These are phyloP conservation scores for Ametastegia equiseti DNA, from an alignment of 2,888 invertebrate genomes.

Conservation along the genomic window DNA sequence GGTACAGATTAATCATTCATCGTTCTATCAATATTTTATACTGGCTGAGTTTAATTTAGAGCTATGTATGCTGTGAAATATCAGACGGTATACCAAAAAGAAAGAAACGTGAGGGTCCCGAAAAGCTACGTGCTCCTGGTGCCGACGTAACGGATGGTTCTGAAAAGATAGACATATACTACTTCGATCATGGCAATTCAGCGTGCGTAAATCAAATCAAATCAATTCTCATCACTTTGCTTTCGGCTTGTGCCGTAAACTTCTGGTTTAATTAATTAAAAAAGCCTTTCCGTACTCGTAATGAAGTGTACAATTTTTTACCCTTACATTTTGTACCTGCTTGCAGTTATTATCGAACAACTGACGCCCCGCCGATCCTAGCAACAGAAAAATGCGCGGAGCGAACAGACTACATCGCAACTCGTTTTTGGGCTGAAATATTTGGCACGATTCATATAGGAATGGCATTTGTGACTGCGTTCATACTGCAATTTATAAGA, in stretches of 20 bases:
- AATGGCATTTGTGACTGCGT: slow-evolving; percentile 80
- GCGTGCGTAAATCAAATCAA: slow-evolving; percentile 75
- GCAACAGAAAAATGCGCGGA: slow-evolving; percentile 79
- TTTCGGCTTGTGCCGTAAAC: no score
- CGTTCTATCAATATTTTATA: slow-evolving; percentile 12
- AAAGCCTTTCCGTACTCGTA: no score
- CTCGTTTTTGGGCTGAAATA: slow-evolving; percentile 83
- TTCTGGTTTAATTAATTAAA: no score
- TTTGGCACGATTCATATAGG: slow-evolving; percentile 82
- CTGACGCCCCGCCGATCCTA: slow-evolving; percentile 81
- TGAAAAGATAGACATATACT: slow-evolving; percentile 81
- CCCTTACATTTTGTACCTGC: neutral
- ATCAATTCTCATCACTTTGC: no score
- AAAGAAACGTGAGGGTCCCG: slow-evolving; percentile 12
- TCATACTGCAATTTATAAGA: slow-evolving; percentile 80
- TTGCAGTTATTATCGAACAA: slow-evolving; percentile 80
- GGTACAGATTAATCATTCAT: slow-evolving; percentile 47
- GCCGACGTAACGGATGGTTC: slow-evolving; percentile 53
- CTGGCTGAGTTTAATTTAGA: slow-evolving; percentile 51
- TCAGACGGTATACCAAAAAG: slow-evolving; percentile 61
- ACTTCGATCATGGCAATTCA: slow-evolving; percentile 83
- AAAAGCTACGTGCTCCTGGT: slow-evolving; percentile 44
- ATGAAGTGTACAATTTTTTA: slow-evolving; percentile 10
- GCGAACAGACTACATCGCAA: slow-evolving; percentile 79
- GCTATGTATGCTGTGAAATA: slow-evolving; percentile 56